Conservation (phyloP, 2,113 vertebrate genomes). For the Pluvialis apricaria region DNA sequence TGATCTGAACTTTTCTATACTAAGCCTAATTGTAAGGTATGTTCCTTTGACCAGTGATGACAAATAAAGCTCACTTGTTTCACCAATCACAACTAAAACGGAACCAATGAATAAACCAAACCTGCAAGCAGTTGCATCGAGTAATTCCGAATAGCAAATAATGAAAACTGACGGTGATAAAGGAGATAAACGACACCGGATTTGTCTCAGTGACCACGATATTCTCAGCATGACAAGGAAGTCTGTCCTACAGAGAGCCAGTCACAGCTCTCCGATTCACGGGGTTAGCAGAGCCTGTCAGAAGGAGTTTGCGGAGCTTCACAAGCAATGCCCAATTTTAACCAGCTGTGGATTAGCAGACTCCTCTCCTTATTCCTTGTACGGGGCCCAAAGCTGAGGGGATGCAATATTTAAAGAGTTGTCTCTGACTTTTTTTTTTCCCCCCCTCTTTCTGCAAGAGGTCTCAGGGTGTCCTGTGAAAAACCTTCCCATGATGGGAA, state of each 20-base stretch:
- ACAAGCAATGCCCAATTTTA: background rate
- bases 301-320: background rate
- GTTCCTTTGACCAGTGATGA: background rate
- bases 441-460: background rate
- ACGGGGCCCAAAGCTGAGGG: background rate
- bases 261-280: no score
- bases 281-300: background rate
- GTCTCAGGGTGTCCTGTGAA: background rate
- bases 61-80: background rate
- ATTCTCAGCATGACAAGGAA: background rate
- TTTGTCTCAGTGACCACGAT: background rate
- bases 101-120: background rate
- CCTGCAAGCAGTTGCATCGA: accelerated
- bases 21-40: background rate
- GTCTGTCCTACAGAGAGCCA: background rate
- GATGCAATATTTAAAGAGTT: background rate
- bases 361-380: background rate
- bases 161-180: background rate
- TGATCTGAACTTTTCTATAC: background rate
- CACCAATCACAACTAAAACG: background rate
- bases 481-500: background rate
- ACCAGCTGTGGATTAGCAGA: background rate
- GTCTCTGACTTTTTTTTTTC: no score
- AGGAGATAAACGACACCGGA: background rate
- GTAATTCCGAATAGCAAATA: background rate